Evolutionary conservation across 2,888 invertebrate species (phyloP).

Genomic region (Poecilus cupreus): DNA sequence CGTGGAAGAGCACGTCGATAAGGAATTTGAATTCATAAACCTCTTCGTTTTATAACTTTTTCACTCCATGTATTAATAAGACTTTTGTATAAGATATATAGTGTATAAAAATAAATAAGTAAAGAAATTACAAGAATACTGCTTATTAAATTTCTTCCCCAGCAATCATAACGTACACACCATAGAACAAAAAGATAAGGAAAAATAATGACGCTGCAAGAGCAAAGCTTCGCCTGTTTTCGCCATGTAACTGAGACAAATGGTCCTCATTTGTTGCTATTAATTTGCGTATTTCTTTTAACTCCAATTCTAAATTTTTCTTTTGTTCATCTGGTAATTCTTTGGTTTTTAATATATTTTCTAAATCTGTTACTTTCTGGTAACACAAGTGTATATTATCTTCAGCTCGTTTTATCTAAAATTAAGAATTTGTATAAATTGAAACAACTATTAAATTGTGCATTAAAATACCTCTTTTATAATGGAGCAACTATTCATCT

Average conservation of each 20-base stretch:
- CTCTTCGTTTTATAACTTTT: not conserved
- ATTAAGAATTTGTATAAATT: conserved; percentile 39
- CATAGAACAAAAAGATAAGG: conserved; percentile 67
- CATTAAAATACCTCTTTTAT: conserved; percentile 58
- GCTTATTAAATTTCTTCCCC: conserved; percentile 61
- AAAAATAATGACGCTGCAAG: conserved; percentile 66
- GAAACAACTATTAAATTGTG: not conserved
- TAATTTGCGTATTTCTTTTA: conserved; percentile 69
- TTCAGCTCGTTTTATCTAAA: conserved; percentile 68
- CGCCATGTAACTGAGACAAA: conserved; percentile 67
- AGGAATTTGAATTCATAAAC: conserved; percentile 33
- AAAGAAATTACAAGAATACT: conserved; percentile 35
- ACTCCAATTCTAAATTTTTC: conserved; percentile 66
- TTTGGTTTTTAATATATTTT: conserved; percentile 66
- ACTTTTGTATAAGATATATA: conserved; percentile 41
- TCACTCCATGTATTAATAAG: conserved; percentile 2
- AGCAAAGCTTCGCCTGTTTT: conserved; percentile 67
- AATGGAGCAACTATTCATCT: conserved; percentile 52
- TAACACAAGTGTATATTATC: conserved; percentile 68
- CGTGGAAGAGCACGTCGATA: conserved; percentile 77
- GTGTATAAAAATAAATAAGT: conserved; percentile 49
- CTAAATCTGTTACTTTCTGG: conserved; percentile 66
- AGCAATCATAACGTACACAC: conserved; percentile 66
- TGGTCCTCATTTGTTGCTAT: conserved; percentile 68
- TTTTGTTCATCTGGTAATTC: conserved; percentile 65